Evolutionary conservation across 2,113 vertebrate species (phyloP), one percentile per base, ranked within the genome.

Genomic region (Cyanoliseus patagonus): DNA sequence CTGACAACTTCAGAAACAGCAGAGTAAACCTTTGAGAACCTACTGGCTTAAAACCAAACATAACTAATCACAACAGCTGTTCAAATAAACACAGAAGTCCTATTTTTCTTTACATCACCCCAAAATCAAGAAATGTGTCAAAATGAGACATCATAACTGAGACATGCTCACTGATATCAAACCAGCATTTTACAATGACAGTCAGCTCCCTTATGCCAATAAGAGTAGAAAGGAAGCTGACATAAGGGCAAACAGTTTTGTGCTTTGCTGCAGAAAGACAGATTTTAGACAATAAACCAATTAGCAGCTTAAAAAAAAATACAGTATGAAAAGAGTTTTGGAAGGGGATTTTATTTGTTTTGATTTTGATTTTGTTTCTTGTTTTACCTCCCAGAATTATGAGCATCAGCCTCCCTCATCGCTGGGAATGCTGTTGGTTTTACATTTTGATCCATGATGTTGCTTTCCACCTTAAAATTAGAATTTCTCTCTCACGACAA

Each of bases 31-130:
- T 95, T 51, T 80, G 72, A 88, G 83, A 86, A 92, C 39, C 51
- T 88, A 16, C 30, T 86, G 93, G 83, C 83, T 91, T 72, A 67
- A 92, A 86, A 27, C 66, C 86, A 89, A 91, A 84, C 47, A 55
- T 82, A 97, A 81, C 37, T 80, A 88, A 92, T 75, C 47, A 88
- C 51, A 86, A 57, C 66, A 94, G 76, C 92, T 95, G 91, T 94
- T 77, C 83, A 86, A 92, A 92, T 91, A 78, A 94, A 68, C 81
- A 64, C 83, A 31, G 30, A 94, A 82, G 44, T 68, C 20, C 31
- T 75, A 13, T 76, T 90, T 86, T 55, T n/a, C n/a, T 85, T 89
- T 81, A 87, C 35, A 87, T 68, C 41, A 53, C 11, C 42, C 10
- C 72, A 24, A 52, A 90, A 93, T 69, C 46, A 76, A 79, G 62